These are phyloP conservation scores for Tokudaia tokunoshimensis DNA, from an alignment of 2,797 vertebrate genomes.

Conservation along the genomic window DNA sequence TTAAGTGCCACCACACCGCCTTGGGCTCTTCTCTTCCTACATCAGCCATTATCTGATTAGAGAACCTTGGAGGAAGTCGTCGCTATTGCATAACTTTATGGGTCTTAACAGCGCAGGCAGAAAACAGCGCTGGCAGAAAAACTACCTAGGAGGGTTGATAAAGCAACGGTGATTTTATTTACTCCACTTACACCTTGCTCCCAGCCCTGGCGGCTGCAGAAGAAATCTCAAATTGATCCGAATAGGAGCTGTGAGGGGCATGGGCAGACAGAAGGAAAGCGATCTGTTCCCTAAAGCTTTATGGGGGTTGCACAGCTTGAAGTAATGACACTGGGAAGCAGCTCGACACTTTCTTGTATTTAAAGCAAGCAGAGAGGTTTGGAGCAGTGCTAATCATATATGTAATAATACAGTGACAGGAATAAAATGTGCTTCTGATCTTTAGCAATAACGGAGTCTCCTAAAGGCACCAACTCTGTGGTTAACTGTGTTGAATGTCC, in stretches of 20 bases:
- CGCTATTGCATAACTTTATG: conserved; percentile 76
- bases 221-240: conserved; percentile 72
- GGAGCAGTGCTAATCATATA: conserved; percentile 81
- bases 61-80: conserved; percentile 80
- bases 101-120: conserved; percentile 75
- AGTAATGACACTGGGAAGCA: conserved; percentile 78
- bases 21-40: conserved; percentile 70
- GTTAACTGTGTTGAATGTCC: conserved; percentile 85
- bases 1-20: conserved; percentile 74
- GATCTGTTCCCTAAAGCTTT: conserved; percentile 55
- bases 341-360: conserved; percentile 80
- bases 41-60: conserved; percentile 75
- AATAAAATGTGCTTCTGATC: conserved; percentile 87
- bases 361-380: conserved; percentile 85
- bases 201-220: conserved; percentile 44
- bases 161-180: conserved; percentile 81
- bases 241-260: neutral
- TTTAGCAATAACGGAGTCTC: conserved; percentile 81
- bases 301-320: conserved; percentile 30
- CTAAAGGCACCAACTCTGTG: conserved; percentile 79
- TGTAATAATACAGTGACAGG: conserved; percentile 80
- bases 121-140: conserved; percentile 72
- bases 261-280: conserved; percentile 48
- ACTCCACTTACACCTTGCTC: conserved; percentile 74
- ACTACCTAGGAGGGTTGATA: conserved; percentile 81